phyloP scores from a whole-genome alignment of 1,140 invertebrate species.

The Megalonaias nervosa region DNA sequence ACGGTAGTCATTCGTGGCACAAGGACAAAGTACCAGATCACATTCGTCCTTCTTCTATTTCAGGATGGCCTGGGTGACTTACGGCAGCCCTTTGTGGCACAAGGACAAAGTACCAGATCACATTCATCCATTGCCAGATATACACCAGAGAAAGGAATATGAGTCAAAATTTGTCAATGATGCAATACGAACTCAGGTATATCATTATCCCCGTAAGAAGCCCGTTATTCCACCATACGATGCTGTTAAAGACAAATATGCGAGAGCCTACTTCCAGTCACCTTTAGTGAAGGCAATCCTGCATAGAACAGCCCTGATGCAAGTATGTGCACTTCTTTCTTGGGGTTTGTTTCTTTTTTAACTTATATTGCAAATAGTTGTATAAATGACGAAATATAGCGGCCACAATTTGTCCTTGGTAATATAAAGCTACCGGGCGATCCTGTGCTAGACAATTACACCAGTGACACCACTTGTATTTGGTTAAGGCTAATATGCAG shows the following conservation, averaged over 20 bases:
- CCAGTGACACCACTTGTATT: too few relatives aligned
- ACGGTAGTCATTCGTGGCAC: slow-evolving; percentile 46
- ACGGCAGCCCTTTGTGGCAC: slow-evolving; percentile 46
- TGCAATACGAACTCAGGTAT: slow-evolving; percentile 42
- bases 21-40: slow-evolving; percentile 38
- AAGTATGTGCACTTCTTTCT: slow-evolving; percentile 10
- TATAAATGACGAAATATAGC: too few relatives aligned
- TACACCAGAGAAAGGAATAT: slow-evolving; percentile 19
- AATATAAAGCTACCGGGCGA: too few relatives aligned
- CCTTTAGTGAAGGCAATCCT: slow-evolving; percentile 51
- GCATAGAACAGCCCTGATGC: slow-evolving; percentile 10
- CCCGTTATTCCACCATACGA: slow-evolving; percentile 60
- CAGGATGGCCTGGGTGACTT: slow-evolving; percentile 45
- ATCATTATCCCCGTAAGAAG: slow-evolving; percentile 30
- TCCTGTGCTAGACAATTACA: too few relatives aligned
- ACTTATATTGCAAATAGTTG: too few relatives aligned
- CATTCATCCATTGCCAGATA: slow-evolving; percentile 37
- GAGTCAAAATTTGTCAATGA: slow-evolving; percentile 50
- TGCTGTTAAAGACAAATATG: slow-evolving; percentile 55
- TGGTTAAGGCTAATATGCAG: too few relatives aligned
- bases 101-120: slow-evolving; percentile 38
- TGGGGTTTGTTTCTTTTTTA: not conserved
- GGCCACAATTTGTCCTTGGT: too few relatives aligned
- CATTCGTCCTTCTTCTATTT: slow-evolving; percentile 10
- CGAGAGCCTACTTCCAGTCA: slow-evolving; percentile 60